phyloP scores from a whole-genome alignment of 1,140 invertebrate species.

The Drosophila azteca region DNA sequence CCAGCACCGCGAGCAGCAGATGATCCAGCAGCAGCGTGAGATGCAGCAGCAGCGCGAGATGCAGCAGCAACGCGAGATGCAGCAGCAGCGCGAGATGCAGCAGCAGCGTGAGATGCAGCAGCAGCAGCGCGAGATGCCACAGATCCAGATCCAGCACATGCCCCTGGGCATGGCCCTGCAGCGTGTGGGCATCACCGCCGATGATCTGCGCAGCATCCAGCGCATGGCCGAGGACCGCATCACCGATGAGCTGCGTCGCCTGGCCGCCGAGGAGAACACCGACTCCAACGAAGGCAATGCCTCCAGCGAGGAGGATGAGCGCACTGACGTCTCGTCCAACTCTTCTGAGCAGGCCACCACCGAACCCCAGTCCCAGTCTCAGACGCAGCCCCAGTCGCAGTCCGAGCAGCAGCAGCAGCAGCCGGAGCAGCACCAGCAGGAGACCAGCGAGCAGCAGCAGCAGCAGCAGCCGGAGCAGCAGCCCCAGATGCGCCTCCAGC shows the following conservation, averaged over 20 bases:
- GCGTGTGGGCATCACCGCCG: slow-evolving; percentile 86
- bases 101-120: slow-evolving; percentile 47
- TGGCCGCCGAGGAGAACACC: slow-evolving; percentile 78
- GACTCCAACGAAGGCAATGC: slow-evolving; percentile 74
- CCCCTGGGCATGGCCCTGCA: slow-evolving; percentile 83
- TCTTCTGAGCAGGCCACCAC: slow-evolving; percentile 48
- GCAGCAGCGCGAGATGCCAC: slow-evolving; percentile 58
- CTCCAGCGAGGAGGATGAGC: slow-evolving; percentile 80
- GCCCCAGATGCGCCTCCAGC: slow-evolving; percentile 71
- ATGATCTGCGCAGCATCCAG: slow-evolving; percentile 86
- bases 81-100: slow-evolving; percentile 40
- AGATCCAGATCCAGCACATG: slow-evolving; percentile 77
- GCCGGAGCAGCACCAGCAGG: slow-evolving; percentile 46
- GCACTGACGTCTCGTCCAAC: slow-evolving; percentile 27
- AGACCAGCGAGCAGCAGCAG: slow-evolving; percentile 45
- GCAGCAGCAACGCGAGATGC: slow-evolving; percentile 54
- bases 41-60: slow-evolving; percentile 35
- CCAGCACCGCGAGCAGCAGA: slow-evolving; percentile 53
- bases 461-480: slow-evolving; percentile 66
- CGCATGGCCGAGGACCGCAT: slow-evolving; percentile 84
- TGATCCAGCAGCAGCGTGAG: slow-evolving; percentile 29
- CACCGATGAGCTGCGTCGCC: slow-evolving; percentile 83
- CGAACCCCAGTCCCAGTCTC: slow-evolving; percentile 22
- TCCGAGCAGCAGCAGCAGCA: slow-evolving; percentile 49
- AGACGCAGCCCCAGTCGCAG: slow-evolving; percentile 34